Evolutionary conservation across 1,140 invertebrate species (phyloP).

Genomic region (Asobara japonica): DNA sequence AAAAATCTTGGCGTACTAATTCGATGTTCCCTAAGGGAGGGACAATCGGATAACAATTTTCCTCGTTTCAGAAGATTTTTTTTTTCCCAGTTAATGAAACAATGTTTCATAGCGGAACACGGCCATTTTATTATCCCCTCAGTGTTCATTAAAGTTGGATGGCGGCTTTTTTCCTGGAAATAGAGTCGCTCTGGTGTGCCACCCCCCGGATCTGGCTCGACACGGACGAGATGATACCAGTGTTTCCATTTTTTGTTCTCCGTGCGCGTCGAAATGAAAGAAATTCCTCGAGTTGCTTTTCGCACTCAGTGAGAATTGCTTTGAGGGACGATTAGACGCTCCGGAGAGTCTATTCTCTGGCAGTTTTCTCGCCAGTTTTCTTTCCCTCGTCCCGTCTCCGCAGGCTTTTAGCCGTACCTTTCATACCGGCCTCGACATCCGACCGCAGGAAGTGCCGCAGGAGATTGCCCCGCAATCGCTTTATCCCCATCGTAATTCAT

Average conservation of each 20-base stretch:
- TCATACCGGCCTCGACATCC: slow-evolving; percentile 39
- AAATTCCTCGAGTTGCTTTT: slow-evolving; percentile 21
- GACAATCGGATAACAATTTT: too few species aligned
- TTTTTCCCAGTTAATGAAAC: too few species aligned
- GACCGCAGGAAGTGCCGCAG: slow-evolving; percentile 54
- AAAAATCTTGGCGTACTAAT: too few species aligned
- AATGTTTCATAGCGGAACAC: too few species aligned
- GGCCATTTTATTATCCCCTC: neutral
- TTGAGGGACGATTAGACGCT: slow-evolving; percentile 6
- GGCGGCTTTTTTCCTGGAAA: too few species aligned
- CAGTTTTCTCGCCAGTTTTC: slow-evolving; percentile 4
- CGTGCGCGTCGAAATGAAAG: neutral
- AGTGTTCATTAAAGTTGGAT: slow-evolving; percentile 14
- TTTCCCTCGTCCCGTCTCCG: neutral
- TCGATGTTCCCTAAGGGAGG: too few species aligned
- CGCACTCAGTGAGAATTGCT: neutral
- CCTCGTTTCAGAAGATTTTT: too few species aligned
- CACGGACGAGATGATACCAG: too few species aligned
- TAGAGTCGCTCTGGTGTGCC: too few species aligned
- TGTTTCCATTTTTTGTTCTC: slow-evolving; percentile 1
- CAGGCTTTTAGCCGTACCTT: neutral
- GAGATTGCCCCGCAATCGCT: slow-evolving; percentile 61
- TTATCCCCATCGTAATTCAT: slow-evolving; percentile 58
- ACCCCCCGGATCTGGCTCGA: too few species aligned
- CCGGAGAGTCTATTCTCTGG: neutral